These are phyloP conservation scores for Ecdyonurus torrentis DNA, from an alignment of 2,888 invertebrate species.

Conservation along the genomic window DNA sequence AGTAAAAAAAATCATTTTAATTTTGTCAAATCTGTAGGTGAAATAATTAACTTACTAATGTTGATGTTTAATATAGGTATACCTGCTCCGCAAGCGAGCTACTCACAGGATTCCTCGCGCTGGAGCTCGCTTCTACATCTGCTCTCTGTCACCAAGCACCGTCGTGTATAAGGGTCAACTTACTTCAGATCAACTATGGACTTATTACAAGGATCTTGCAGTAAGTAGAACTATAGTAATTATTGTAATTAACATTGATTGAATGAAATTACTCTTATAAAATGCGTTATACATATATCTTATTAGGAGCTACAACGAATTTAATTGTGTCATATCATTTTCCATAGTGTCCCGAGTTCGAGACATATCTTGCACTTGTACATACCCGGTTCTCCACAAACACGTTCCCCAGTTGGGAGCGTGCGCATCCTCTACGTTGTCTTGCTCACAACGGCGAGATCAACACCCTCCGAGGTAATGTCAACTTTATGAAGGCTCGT, in stretches of 20 bases:
- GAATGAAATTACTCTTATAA: background rate
- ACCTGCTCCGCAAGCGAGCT: constrained; percentile 82
- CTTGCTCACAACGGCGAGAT: constrained; percentile 99
- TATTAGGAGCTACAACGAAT: too few species aligned
- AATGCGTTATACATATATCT: too few species aligned
- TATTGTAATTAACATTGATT: background rate
- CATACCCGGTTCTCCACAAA: constrained; percentile 99
- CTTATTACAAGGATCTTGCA: constrained; percentile 46
- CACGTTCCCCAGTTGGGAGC: constrained; percentile 98
- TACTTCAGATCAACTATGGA: constrained; percentile 87
- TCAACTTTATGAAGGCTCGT: constrained; percentile 95
- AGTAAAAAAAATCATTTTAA: too few species aligned
- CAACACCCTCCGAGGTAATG: constrained; percentile 95
- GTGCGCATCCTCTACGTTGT: constrained; percentile 90
- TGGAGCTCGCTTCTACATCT: constrained; percentile 86
- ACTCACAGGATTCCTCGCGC: constrained; percentile 75
- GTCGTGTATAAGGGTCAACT: constrained; percentile 97
- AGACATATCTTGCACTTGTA: constrained; percentile 89
- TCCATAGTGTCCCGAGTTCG: constrained; percentile 64
- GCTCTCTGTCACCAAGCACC: constrained; percentile 77
- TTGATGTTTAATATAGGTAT: constrained; percentile 43
- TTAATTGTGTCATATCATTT: constrained; percentile 9
- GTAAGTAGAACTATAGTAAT: constrained; percentile 18
- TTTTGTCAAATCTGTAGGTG: too few species aligned
- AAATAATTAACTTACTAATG: constrained; percentile 5